phyloP scores from a whole-genome alignment of 1,140 invertebrate species.

The Drosophila pallidifrons region DNA sequence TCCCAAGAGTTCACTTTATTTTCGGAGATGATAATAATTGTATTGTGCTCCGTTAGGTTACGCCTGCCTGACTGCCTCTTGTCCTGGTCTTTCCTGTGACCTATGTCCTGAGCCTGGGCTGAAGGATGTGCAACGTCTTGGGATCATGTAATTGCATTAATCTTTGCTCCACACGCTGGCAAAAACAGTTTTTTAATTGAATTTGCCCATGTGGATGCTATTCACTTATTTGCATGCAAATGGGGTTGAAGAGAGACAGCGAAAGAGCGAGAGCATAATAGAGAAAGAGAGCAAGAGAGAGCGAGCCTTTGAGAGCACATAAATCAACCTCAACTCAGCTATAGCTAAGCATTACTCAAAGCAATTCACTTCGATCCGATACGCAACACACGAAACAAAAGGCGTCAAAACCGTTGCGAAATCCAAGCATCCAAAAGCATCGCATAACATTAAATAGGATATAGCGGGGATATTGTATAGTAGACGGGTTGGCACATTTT shows the following conservation, averaged over 20 bases:
- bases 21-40: constrained; percentile 48
- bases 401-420: background rate
- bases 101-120: background rate
- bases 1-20: constrained; percentile 45
- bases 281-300: background rate
- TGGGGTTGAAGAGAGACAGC: constrained; percentile 23
- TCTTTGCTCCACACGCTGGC: constrained; percentile 27
- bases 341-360: constrained; percentile 37
- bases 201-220: constrained; percentile 43
- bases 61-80: background rate
- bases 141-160: constrained; percentile 53
- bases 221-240: constrained; percentile 29
- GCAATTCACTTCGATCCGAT: constrained; percentile 12
- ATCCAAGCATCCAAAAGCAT: no score
- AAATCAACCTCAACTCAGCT: constrained; percentile 36
- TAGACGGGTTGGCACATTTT: no score
- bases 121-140: constrained; percentile 38
- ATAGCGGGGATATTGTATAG: no score
- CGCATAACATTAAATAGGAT: no score
- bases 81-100: no score
- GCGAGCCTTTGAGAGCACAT: constrained; percentile 3
- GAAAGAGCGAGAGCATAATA: background rate
- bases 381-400: constrained; percentile 15
- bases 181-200: constrained; percentile 71
- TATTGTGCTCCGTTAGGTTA: constrained; percentile 30